Evolutionary conservation across 2,888 invertebrate genomes (phyloP), one percentile per base, ranked within the genome.

Genomic region (Caenorhabditis japonica): DNA sequence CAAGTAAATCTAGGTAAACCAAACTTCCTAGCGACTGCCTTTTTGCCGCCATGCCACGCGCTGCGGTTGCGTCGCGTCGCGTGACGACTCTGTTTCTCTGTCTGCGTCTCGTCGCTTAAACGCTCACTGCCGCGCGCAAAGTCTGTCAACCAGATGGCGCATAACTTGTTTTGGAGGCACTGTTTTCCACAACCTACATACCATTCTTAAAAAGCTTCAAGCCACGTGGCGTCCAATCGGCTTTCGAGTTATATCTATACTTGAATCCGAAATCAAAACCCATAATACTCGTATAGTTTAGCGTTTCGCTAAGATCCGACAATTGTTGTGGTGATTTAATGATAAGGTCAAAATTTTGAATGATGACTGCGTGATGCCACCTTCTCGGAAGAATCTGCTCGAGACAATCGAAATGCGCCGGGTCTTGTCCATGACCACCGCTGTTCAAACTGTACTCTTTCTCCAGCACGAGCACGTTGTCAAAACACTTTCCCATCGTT

Each of bases 281-380:
- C 64, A 73, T 73, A 19, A 61, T 56, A 25, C 73, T 68, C 15
- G 73, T 73, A 38, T 49, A 56, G 27, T 73, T 66, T 12, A 73
- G 44, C 7, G 33, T 41, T 46, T 73, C 43, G 30, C 73, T 73
- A 34, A 73, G 23, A 27, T 66, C 66, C 3, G 66, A 60, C 10
- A 73, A 25, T 41, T 73, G 66, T 19, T 66, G 44, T 1, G 60
- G 55, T 3, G 66, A 27, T 38, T 73, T 73, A 44, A 73, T 56
- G 5, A 73, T 36, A 0, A 73, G 38, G 30, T 73, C 73, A n/a
- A 41, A 60, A 25, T 68, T 73, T 66, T 73, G 46, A 0, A 73
- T 23, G 10, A 66, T 43, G 4, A 73, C 38, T 0, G 56, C 73
- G 47, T 73, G 73, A 51, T 61, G 34, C 73, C 73, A 73, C 25